A percentile compares a stretch with the other conserved stretches of the same genome.
phyloP scores from a whole-genome alignment of 2,113 vertebrate species.

The Euleptes europaea region DNA sequence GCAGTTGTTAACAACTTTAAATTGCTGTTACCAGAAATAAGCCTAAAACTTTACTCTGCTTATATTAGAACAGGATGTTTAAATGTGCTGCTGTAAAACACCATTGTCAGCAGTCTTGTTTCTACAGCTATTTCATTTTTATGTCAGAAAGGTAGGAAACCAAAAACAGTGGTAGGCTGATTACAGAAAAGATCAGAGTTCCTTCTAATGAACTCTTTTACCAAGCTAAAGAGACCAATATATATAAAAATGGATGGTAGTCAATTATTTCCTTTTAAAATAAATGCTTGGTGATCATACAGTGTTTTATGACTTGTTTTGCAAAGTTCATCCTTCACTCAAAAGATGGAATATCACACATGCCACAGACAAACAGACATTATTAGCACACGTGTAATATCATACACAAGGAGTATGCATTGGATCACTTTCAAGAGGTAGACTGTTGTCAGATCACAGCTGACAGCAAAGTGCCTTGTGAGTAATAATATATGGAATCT shows the following conservation, averaged over 20 bases:
- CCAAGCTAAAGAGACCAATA: constrained; percentile 34
- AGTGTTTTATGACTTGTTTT: not conserved
- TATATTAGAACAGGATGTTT: constrained; percentile 49
- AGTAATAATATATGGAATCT: not conserved
- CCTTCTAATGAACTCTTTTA: constrained; percentile 26
- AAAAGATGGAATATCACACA: not conserved
- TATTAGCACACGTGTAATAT: not conserved
- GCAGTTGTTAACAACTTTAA: constrained; percentile 38
- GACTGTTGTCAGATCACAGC: not conserved
- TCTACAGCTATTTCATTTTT: constrained; percentile 44
- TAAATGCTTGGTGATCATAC: not conserved
- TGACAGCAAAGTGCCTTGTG: rapidly evolving
- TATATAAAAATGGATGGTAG: constrained; percentile 21
- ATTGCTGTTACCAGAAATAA: constrained; percentile 46
- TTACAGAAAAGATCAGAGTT: constrained; percentile 27
- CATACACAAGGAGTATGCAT: not conserved
- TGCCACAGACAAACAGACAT: not conserved
- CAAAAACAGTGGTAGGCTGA: constrained; percentile 49
- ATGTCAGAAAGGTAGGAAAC: constrained; percentile 58
- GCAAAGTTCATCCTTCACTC: not conserved
- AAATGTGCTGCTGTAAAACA: constrained; percentile 48
- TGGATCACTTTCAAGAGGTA: not conserved
- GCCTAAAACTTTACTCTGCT: constrained; percentile 21
- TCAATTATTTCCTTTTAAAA: not conserved
- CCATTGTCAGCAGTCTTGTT: constrained; percentile 56